Evolutionary conservation across 2,797 vertebrate genomes (phyloP), one percentile per base, ranked within the genome.

Genomic region (Micropoecilia bifurca): DNA sequence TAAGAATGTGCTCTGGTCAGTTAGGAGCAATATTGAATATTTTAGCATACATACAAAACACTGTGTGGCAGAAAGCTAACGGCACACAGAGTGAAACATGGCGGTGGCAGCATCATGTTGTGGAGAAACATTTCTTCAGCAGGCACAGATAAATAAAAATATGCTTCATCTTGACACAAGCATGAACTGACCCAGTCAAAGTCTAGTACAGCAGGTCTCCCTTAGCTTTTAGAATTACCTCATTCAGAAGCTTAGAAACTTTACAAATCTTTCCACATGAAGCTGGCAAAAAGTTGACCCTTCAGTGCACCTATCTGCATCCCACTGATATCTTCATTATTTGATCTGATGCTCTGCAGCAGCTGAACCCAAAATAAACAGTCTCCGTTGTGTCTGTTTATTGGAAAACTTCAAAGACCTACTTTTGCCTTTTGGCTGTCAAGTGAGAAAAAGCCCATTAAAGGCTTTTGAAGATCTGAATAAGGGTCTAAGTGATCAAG

Each of bases 401-500:
- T 50, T 50, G 16, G 46, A 73, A 48, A 73, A 73, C 28, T 9
- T 33, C 46, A 48, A 73, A 50, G 12, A 48, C 10, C 3, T 73
- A 50, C 10, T 36, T 13, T 48, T 50, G 20, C 16, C 46, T 55
- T 55, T 20, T 71, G 36, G 12, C 63, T 69, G 8, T 41, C 13
- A 22, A 47, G 41, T 20, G 22, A 66, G 59, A 28, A 69, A 41
- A 68, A 69, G 13, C 9, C 1, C 7, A 18, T 57, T 30, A 22
- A 77, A 71, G 5, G 4, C 28, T n/a, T 69, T 25, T 39, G n/a
- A 68, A 55, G n/a, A 5, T 71, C 28, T 50, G 20, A 76, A 45
- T 61, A 39, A 46, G 5, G 22, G 43, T 78, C 22, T 77, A 72
- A 78, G 16, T 80, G 72, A 55, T 69, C 76, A 28, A 68, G 48